These are phyloP conservation scores for Amiota communis DNA, from an alignment of 2,888 invertebrate species.

Conservation along the genomic window DNA sequence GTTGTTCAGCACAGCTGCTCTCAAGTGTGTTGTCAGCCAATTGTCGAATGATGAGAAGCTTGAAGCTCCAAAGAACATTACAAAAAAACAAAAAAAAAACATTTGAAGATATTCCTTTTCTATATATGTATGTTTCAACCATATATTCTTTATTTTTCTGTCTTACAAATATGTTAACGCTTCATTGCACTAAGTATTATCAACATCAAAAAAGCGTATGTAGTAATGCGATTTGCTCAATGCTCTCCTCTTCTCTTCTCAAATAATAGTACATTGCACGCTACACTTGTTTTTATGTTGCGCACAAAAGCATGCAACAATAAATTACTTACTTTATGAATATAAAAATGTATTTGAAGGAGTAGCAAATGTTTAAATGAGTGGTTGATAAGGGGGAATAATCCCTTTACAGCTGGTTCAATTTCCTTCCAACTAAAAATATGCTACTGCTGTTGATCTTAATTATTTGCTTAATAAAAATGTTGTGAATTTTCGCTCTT, in stretches of 20 bases:
- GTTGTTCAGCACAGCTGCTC: constrained; percentile 11
- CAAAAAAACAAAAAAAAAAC: neutral
- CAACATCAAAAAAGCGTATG: too few species aligned
- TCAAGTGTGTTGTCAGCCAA: constrained; percentile 24
- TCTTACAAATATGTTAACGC: constrained; percentile 9
- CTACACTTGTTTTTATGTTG: neutral
- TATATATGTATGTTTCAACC: too few species aligned
- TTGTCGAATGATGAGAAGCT: constrained; percentile 4
- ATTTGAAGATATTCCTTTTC: neutral
- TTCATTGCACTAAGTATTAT: constrained; percentile 17
- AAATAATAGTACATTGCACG: neutral
- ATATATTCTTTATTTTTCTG: too few species aligned
- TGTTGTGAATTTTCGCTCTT: constrained; percentile 15
- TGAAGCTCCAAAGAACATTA: too few species aligned
- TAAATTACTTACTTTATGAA: constrained; percentile 20
- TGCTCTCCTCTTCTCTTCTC: neutral
- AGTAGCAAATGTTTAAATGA: too few species aligned
- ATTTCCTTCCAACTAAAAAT: too few species aligned
- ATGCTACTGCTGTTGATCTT: neutral
- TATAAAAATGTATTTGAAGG: neutral
- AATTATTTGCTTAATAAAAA: constrained; percentile 17
- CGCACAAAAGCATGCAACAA: constrained; percentile 1
- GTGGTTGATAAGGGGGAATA: too few species aligned
- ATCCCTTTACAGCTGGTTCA: too few species aligned
- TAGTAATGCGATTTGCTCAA: constrained; percentile 4